Percentiles rank a stretch among this genome's conserved stretches.
phyloP scores from a whole-genome alignment of 2,113 vertebrate species.

The Henicopernis longicauda region DNA sequence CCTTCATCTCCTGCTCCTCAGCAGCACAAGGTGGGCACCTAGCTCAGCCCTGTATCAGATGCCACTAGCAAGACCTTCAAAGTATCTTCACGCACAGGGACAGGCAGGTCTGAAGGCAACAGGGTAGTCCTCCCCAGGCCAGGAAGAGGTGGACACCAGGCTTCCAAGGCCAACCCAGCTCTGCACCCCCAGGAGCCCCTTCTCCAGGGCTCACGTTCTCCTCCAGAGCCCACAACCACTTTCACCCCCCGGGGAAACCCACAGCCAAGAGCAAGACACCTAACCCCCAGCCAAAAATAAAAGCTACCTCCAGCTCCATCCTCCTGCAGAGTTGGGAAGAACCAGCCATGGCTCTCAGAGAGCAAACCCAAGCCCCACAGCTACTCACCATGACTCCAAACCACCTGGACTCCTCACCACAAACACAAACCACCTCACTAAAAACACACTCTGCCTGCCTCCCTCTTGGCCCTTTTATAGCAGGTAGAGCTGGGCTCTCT shows the following conservation, averaged over 20 bases:
- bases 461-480: background rate
- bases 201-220: background rate
- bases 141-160: accelerated
- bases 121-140: background rate
- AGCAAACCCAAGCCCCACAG: background rate
- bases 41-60: background rate
- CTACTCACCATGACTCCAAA: background rate
- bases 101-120: background rate
- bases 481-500: background rate
- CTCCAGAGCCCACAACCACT: background rate
- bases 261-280: background rate
- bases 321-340: background rate
- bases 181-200: background rate
- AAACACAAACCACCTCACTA: background rate
- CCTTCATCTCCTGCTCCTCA: background rate
- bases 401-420: background rate
- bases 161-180: background rate
- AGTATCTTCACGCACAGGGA: accelerated
- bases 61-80: background rate
- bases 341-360: accelerated
- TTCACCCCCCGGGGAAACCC: no score
- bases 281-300: background rate
- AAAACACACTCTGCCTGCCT: accelerated
- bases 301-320: background rate
- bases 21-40: background rate